Evolutionary conservation across 1,140 invertebrate genomes (phyloP), one percentile per base, ranked within the genome.

Genomic region (Grapholita molesta): DNA sequence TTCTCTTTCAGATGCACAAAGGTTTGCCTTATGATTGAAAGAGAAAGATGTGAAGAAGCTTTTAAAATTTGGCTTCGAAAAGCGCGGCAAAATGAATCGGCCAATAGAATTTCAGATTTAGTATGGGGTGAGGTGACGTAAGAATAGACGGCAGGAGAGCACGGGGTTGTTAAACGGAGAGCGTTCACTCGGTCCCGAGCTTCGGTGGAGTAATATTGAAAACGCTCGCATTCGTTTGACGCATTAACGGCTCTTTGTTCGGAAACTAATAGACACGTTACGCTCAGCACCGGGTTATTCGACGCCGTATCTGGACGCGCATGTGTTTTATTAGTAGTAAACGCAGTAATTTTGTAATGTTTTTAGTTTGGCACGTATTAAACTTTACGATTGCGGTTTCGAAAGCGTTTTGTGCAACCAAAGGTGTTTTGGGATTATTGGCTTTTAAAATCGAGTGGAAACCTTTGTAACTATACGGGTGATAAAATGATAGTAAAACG

Each of bases 91-190:
- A 90, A 70, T 70, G 84, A 85, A 88, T 78, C 57, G 35, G 71
- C 85, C 86, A 87, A 87, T 89, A 48, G 70, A 74, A 66, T 72
- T 55, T 70, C 73, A 64, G 48, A 23, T 74, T 82, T 76, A 0
- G 74, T 84, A 86, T 91, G 88, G 89, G 89, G 89, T 91, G 89
- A 91, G 86, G 83, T 91, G 89, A 90, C 88, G 89, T 90, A 86
- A 86, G 79, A 70, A 74, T 67, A 66, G 76, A 72, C 77, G 76
- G 72, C 74, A 80, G 66, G 81, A 73, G 74, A 72, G 66, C 78
- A 75, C 80, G 81, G 87, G 88, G 89, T 89, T 88, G 88, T 82
- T 83, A 88, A 72, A 82, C 82, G 84, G 75, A 76, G 75, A 77
- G 85, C 84, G 86, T 85, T 90, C 89, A 91, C 83, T 91, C 78